These are phyloP conservation scores for Telenomus remus DNA, from an alignment of 1,140 invertebrate species.

Conservation along the genomic window DNA sequence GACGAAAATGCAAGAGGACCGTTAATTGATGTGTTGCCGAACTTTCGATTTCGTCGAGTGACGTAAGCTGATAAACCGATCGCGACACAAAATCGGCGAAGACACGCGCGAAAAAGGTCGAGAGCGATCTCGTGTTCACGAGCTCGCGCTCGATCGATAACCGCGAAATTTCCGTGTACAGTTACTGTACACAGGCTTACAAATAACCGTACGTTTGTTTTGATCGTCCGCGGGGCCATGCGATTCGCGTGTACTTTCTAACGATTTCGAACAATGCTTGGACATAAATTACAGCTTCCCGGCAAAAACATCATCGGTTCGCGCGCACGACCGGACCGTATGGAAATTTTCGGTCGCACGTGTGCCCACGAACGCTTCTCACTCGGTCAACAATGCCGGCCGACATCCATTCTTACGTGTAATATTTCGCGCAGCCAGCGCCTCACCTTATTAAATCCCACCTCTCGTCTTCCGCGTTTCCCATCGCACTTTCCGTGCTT, in stretches of 20 bases:
- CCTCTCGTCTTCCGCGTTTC: constrained; percentile 4
- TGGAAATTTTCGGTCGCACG: constrained; percentile 49
- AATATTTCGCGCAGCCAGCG: too few relatives aligned
- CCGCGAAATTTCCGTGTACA: constrained; percentile 39
- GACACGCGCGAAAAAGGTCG: too few relatives aligned
- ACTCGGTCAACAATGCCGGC: constrained; percentile 56
- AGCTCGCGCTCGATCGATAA: constrained; percentile 7
- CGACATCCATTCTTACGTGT: constrained; percentile 21
- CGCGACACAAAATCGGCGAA: too few relatives aligned
- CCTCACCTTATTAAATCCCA: constrained; percentile 20
- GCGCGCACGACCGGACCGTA: constrained; percentile 21
- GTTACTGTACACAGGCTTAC: constrained; percentile 22
- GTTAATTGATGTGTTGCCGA: too few relatives aligned
- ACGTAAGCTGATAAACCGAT: too few relatives aligned
- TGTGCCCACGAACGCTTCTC: constrained; percentile 41
- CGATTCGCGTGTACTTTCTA: constrained; percentile 43
- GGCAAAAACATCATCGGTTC: constrained; percentile 9
- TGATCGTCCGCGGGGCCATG: constrained; percentile 9
- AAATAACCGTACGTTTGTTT: constrained; percentile 28
- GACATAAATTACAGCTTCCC: constrained; percentile 43
- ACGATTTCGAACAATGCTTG: constrained; percentile 22
- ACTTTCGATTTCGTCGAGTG: too few relatives aligned
- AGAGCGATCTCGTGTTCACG: too few relatives aligned
- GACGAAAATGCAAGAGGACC: too few relatives aligned
- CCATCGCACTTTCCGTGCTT: not conserved